Percentiles rank a stretch among this genome's conserved stretches.
These are phyloP conservation scores for Drosophila seclusa DNA, from an alignment of 2,888 invertebrate species.

Conservation along the genomic window DNA sequence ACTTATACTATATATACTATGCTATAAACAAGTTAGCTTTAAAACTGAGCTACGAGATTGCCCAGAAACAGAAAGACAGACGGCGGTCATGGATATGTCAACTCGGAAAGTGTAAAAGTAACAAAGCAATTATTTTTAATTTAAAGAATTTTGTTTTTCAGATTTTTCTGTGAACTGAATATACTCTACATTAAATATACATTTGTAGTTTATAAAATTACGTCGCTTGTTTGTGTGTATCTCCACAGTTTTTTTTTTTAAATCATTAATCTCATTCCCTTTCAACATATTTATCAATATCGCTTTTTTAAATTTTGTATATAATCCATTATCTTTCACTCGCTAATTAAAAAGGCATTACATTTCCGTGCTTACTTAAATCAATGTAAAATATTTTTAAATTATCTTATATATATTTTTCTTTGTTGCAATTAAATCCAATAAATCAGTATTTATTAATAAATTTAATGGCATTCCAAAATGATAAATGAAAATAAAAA, in stretches of 20 bases:
- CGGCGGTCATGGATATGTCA: too few relatives aligned
- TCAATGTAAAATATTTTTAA: background rate
- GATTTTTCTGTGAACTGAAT: background rate
- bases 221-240: background rate
- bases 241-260: background rate
- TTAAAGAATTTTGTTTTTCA: background rate
- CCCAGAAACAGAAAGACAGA: background rate
- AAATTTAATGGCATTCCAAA: background rate
- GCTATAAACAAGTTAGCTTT: background rate
- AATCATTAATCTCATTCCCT: background rate
- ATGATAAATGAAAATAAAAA: background rate
- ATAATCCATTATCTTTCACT: background rate
- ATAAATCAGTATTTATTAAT: background rate
- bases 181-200: background rate
- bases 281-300: background rate
- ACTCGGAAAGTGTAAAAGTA: background rate
- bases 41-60: background rate
- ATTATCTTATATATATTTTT: background rate
- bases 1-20: background rate
- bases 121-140: background rate
- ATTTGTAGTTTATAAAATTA: background rate
- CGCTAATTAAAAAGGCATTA: background rate
- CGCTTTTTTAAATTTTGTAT: background rate
- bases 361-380: background rate
- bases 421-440: background rate